phyloP scores from a whole-genome alignment of 2,888 invertebrate species.

The Lithophane ornitopus region DNA sequence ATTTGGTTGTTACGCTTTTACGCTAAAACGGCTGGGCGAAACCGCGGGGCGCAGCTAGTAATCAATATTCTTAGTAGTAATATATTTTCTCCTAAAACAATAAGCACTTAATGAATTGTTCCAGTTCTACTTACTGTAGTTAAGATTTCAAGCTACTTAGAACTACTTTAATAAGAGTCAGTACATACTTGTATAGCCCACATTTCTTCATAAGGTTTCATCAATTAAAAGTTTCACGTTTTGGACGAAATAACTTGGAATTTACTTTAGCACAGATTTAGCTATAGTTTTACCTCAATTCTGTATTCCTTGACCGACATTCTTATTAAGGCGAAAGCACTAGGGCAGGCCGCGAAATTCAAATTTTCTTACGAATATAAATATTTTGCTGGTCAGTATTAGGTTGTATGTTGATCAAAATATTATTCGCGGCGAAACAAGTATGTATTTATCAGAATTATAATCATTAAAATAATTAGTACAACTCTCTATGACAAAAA shows the following conservation, averaged over 20 bases:
- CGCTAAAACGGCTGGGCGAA: no score
- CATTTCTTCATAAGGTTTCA: constrained; percentile 66
- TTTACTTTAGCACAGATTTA: constrained; percentile 68
- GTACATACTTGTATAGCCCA: constrained; percentile 30
- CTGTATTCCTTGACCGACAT: constrained; percentile 28
- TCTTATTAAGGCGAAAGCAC: not conserved
- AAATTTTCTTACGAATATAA: not conserved
- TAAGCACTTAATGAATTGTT: constrained; percentile 1
- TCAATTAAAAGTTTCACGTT: constrained; percentile 79
- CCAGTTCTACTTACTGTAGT: not conserved
- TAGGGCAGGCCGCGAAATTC: not conserved
- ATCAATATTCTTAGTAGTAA: not conserved
- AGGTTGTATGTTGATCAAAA: not conserved
- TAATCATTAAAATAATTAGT: not conserved
- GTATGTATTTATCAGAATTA: not conserved
- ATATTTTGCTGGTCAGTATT: not conserved
- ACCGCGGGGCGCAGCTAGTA: no score
- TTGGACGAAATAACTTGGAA: constrained; percentile 72
- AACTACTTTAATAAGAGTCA: constrained; percentile 21
- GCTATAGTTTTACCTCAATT: constrained; percentile 33
- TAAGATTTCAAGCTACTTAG: constrained; percentile 4
- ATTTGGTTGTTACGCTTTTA: no score
- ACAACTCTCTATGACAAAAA: not conserved
- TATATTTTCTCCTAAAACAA: not conserved
- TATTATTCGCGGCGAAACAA: not conserved